Evolutionary conservation across 2,888 invertebrate species (phyloP), one percentile per base, ranked within the genome.

Genomic region (Heliothis peltigera): DNA sequence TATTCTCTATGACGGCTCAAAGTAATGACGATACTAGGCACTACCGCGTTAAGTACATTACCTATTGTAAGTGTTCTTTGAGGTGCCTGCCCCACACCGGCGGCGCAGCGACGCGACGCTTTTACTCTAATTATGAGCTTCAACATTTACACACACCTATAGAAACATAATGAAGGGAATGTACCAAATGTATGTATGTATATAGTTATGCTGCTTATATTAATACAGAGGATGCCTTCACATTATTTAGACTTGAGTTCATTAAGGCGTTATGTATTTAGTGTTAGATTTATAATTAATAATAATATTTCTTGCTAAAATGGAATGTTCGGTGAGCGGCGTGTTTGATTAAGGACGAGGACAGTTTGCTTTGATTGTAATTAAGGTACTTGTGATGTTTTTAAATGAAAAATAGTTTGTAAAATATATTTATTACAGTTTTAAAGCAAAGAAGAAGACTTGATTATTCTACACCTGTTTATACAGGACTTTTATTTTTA

Each of bases 31-130:
- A 91, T 87, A 89, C 89, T 88, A 90, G 88, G 89, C 86, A 88
- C 87, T 88, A 87, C 89, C 87, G 86, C 88, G 89, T 90, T 93
- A 94, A 94, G 94, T 92, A 94, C 92, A 93, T 94, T 94, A 94
- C 91, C 92, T 92, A 94, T 94, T 94, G 93, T 93, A 91, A 92
- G 92, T 89, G 92, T 92, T 90, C 92, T 92, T 89, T 90, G 90
- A 92, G 92, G 90, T 86, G 87, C 85, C 88, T 89, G 85, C 88
- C 84, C 83, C 87, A 86, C 91, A 89, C 65, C 56, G 85, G 52
- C 55, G 47, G 52, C 55, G 47, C 48, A 83, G 86, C 81, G 84
- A 87, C 86, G 86, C 79, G 83, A 88, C 87, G 92, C 92, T 92
- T 89, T 91, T 87, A 92, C 92, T 90, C 91, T 93, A 94, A 94